Percentiles rank a stretch among this genome's conserved stretches.
Conservation (phyloP, 1,140 invertebrate species). For the Pachyrhynchus sulphureomaculatus region DNA sequence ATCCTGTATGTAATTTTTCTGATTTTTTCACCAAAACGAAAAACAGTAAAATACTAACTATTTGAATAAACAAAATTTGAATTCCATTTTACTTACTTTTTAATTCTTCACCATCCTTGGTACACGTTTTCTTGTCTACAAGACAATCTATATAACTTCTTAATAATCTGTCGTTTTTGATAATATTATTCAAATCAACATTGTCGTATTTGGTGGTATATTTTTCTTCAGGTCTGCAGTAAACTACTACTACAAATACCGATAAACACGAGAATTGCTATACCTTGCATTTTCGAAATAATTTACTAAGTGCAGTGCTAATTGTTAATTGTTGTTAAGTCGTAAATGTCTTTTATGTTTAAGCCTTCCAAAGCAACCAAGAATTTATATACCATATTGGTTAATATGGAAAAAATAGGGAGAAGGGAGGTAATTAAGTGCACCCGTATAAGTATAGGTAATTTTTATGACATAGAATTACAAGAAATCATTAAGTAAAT, state of each 20-base stretch:
- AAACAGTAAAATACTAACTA: too few species aligned
- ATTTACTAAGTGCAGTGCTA: too few species aligned
- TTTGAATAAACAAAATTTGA: too few species aligned
- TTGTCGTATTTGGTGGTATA: constrained; percentile 74
- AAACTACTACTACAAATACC: constrained; percentile 56
- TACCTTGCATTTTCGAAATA: too few species aligned
- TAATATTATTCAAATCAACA: constrained; percentile 68
- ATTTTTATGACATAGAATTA: constrained; percentile 6
- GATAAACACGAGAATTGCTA: constrained; percentile 36
- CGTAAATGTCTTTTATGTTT: too few species aligned
- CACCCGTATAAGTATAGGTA: background rate
- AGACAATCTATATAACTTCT: constrained; percentile 67
- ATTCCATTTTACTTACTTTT: constrained; percentile 67
- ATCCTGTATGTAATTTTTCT: too few species aligned
- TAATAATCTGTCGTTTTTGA: constrained; percentile 65
- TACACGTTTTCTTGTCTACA: constrained; percentile 65
- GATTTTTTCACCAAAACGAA: too few species aligned
- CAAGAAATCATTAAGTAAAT: constrained; percentile 1
- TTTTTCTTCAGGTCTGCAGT: constrained; percentile 55
- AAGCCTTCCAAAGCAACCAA: too few species aligned
- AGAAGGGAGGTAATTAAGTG: background rate
- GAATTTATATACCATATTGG: too few species aligned
- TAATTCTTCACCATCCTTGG: constrained; percentile 65
- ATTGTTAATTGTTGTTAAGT: too few species aligned
- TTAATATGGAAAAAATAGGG: background rate